These are phyloP conservation scores for Potorous gilbertii DNA, from an alignment of 2,797 vertebrate species.

Conservation along the genomic window DNA sequence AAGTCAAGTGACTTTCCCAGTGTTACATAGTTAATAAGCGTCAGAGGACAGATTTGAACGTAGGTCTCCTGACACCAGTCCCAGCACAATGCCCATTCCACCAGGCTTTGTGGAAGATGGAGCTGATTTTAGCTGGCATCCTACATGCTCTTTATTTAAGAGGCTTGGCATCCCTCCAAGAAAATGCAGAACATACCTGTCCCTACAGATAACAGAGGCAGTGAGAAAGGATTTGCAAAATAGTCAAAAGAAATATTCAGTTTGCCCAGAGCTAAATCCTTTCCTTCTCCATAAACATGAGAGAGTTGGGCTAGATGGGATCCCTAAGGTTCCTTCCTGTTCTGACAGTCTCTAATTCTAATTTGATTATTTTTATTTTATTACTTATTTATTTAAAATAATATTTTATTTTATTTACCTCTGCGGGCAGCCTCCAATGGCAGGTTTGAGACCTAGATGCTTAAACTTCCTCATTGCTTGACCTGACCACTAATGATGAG, in stretches of 20 bases:
- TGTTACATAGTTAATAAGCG: background rate
- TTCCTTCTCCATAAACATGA: background rate
- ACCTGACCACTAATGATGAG: background rate
- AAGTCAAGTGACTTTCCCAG: background rate
- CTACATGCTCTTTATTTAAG: background rate
- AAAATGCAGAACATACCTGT: background rate
- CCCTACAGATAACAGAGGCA: background rate
- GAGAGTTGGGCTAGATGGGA: background rate
- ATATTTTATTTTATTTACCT: background rate
- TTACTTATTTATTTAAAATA: too few relatives aligned
- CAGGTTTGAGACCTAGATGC: background rate
- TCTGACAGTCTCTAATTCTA: background rate
- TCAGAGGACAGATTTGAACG: background rate
- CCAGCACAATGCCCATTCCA: background rate
- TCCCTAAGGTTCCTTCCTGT: background rate
- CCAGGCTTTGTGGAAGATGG: background rate
- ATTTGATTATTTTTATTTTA: too few relatives aligned
- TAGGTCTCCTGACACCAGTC: background rate
- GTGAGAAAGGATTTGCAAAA: background rate
- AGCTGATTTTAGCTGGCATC: background rate
- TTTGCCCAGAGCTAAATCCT: background rate
- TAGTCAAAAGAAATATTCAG: conserved; percentile 14
- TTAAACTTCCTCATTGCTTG: background rate
- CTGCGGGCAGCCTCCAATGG: background rate
- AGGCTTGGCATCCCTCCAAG: background rate